Base-by-base conservation (phyloP, 2,113 vertebrate species). In the Zapornia atra region DNA sequence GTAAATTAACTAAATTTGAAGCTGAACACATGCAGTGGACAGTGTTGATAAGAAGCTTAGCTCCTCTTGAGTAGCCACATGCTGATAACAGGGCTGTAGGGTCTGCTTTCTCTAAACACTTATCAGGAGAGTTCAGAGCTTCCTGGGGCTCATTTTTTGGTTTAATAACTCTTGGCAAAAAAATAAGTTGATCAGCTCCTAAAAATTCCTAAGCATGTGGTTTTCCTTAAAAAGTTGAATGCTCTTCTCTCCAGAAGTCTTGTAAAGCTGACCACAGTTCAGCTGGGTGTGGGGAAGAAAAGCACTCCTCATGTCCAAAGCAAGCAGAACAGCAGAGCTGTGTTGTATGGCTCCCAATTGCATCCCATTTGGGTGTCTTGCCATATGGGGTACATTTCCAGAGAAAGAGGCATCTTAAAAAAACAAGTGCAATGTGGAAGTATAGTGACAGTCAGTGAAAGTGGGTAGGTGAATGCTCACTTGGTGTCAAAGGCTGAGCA, bases 241-340 rank as follows among this genome's bases (percentile, higher is more conserved):
- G 12, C 31, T 61, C 1, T 82, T 75, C 22, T 57, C 33, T 77
- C 31, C 25, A 12, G 10, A 21, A 71, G 46, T 29, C 26, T 60
- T 90, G 34, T 61, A 86, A 86, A 86, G 54, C 38, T 82, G 38
- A 29, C 42, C 21, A 70, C 50, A 82, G 50, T 18, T 54, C 48
- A 61, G 12, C 12, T 20, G 31, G 10, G 6, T 51, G 17, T 44
- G 38, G 7, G 20, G 14, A 28, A 10, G 15, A 56, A 79, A 29
- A 7, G 0, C 42, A 29, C 1, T 2, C 4, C 34, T 22, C 16
- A 1, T 24, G 15, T 48, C 57, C 68, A 83, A 76, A 81, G 50
- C 26, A 77, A 88, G 33, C 61, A 64, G 53, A 88, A 76, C 1
- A 2, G 12, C 63, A 61, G 72, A 92, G 40, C 40, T n/a, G 21